phyloP scores from a whole-genome alignment of 2,888 invertebrate genomes.

The Diaprepes abbreviatus region DNA sequence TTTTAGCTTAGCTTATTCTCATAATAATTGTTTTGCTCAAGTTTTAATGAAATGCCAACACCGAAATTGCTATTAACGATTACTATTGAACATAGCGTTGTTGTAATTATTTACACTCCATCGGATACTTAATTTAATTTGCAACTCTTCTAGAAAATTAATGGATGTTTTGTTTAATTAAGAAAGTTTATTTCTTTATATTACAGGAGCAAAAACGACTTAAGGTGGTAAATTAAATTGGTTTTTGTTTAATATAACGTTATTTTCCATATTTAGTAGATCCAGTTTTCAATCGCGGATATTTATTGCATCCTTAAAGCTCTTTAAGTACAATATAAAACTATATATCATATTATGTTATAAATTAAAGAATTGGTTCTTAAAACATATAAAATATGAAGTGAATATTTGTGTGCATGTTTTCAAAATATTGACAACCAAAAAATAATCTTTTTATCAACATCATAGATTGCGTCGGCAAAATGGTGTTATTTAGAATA shows the following conservation, averaged over 20 bases:
- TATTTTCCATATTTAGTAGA: no score
- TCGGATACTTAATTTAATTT: slow-evolving; percentile 6
- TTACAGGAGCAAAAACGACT: not conserved
- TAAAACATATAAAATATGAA: no score
- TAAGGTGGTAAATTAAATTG: not conserved
- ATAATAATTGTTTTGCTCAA: slow-evolving; percentile 10
- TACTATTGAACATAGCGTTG: slow-evolving; percentile 6
- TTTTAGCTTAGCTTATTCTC: slow-evolving; percentile 1
- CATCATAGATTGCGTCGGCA: no score
- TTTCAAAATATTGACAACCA: no score
- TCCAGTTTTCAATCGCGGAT: no score
- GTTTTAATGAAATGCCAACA: slow-evolving; percentile 29
- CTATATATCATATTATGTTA: no score
- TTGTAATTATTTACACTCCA: slow-evolving; percentile 17
- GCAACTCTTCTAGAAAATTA: not conserved
- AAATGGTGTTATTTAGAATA: no score
- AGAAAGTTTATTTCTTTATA: slow-evolving; percentile 1
- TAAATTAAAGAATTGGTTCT: no score
- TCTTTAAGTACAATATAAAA: no score
- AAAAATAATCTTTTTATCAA: no score
- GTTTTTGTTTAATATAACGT: not conserved
- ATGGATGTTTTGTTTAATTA: slow-evolving; percentile 15
- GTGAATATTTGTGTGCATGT: no score
- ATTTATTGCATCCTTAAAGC: no score
- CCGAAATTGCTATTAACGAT: slow-evolving; percentile 17